Evolutionary conservation across 2,113 vertebrate species (phyloP).

Genomic region (Anser brachyrhynchus): DNA sequence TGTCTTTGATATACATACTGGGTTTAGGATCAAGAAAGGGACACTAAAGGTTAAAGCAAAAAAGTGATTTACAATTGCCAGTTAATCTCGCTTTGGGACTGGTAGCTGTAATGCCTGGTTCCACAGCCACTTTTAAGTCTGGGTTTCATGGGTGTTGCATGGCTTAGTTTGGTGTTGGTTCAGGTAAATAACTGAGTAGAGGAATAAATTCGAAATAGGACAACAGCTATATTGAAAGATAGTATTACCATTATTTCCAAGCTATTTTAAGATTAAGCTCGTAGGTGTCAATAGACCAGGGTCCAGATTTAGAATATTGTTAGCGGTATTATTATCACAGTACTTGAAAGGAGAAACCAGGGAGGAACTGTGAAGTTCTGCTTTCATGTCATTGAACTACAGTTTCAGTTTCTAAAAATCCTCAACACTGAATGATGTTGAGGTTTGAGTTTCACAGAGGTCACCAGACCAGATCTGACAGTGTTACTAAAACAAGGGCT

Average conservation of each 20-base stretch:
- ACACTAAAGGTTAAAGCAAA: not conserved
- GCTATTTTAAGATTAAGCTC: not conserved
- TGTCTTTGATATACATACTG: not conserved
- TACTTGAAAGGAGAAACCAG: not conserved
- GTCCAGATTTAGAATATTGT: not conserved
- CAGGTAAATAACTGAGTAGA: not conserved
- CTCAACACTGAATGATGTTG: not conserved
- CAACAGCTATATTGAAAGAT: not conserved
- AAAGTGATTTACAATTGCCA: not conserved
- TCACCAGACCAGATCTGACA: not conserved
- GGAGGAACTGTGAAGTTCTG: not conserved
- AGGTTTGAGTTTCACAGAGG: slow-evolving; percentile 2
- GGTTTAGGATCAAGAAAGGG: not conserved
- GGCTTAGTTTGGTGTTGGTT: not conserved
- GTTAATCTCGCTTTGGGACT: not conserved
- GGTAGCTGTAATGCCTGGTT: not conserved
- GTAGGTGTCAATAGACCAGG: not conserved
- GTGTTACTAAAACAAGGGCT: slow-evolving; percentile 2
- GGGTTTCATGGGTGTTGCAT: not conserved
- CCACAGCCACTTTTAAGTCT: not conserved
- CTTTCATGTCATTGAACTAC: not conserved
- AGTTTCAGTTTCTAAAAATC: slow-evolving; percentile 36
- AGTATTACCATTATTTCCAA: not conserved
- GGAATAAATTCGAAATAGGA: not conserved
- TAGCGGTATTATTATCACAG: not conserved